Evolutionary conservation across 2,797 vertebrate species (phyloP), one percentile per base, ranked within the genome.

Genomic region (Bradypodion ventrale): DNA sequence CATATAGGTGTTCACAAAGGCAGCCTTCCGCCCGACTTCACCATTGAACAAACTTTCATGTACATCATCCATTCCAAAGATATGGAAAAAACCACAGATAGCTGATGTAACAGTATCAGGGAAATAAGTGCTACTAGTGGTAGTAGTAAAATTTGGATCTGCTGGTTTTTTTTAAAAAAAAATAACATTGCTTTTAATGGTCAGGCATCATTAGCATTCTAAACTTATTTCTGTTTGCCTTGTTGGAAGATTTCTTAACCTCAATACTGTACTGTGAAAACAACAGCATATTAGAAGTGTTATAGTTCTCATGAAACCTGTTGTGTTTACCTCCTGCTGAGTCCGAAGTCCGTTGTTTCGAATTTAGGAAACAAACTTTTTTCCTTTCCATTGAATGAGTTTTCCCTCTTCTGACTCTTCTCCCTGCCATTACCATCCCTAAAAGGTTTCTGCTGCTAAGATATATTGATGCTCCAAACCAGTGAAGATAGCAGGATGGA

Each of bases 1-100:
- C 98, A 99, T 80, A 98, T 99, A 87, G 98, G 98, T 44, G 96
- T 98, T 69, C 98, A 99, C 94, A 98, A 98, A 80, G 98, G 98
- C 94, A 98, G 97, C 91, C 96, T 99, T 35, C 98, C 98, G 0
- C 96, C 97, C 0, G 97, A 99, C 94, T 99, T 99, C 92, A 98
- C 98, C 96, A 99, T 99, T 16, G 98, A 99, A 84, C 98, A 99
- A 95, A 99, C 98, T 85, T 99, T 99, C 94, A 99, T 99, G 98
- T 99, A 99, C 95, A 98, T 98, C 52, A 98, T 99, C 88, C 98
- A 98, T 94, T 99, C 98, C 86, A 99, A 99, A 96, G 98, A 99
- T 15, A 94, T 97, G 0, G 97, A 98, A 83, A 97, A 98, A 60
- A 90, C 92, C 29, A 62, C 94, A 2, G 98, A 99, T 85, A 94